A percentile compares a stretch with the other conserved stretches of the same genome.
Conservation (phyloP, 2,888 invertebrate species). For the Scrobipalpa atriplicella region DNA sequence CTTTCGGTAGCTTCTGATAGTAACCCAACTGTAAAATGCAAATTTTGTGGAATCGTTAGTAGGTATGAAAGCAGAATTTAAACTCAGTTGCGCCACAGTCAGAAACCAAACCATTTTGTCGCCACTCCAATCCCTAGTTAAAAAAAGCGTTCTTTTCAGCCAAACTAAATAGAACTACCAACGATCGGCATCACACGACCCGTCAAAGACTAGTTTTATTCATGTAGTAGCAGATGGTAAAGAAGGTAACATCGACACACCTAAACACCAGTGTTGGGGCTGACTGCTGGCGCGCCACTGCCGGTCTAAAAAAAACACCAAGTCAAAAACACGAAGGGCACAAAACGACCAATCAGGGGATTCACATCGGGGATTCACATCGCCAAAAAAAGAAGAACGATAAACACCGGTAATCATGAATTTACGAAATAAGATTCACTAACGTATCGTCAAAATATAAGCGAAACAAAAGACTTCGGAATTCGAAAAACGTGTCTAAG, state of each 20-base stretch:
- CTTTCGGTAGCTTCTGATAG: no score
- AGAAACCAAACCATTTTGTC: background rate
- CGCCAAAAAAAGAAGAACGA: constrained; percentile 42
- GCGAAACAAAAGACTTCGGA: background rate
- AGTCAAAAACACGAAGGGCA: constrained; percentile 56
- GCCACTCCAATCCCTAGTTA: background rate
- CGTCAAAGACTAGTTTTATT: constrained; percentile 43
- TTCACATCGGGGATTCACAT: constrained; percentile 25
- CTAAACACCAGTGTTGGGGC: constrained; percentile 83
- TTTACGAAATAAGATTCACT: background rate
- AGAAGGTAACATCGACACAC: constrained; percentile 82
- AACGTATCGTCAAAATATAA: background rate
- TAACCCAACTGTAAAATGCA: no score
- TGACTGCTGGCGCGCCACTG: constrained; percentile 82
- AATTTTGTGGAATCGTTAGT: no score
- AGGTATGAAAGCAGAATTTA: no score
- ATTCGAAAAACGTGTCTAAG: no score
- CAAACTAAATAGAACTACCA: background rate
- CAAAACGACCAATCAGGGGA: constrained; percentile 51
- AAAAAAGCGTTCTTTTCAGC: background rate
- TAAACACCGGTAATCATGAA: constrained; percentile 46
- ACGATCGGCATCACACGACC: constrained; percentile 25
- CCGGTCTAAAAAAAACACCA: constrained; percentile 82
- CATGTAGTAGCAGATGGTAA: constrained; percentile 64
- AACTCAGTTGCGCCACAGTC: no score